These are phyloP conservation scores for Papilio gigon DNA, from an alignment of 2,888 invertebrate species.

Conservation along the genomic window DNA sequence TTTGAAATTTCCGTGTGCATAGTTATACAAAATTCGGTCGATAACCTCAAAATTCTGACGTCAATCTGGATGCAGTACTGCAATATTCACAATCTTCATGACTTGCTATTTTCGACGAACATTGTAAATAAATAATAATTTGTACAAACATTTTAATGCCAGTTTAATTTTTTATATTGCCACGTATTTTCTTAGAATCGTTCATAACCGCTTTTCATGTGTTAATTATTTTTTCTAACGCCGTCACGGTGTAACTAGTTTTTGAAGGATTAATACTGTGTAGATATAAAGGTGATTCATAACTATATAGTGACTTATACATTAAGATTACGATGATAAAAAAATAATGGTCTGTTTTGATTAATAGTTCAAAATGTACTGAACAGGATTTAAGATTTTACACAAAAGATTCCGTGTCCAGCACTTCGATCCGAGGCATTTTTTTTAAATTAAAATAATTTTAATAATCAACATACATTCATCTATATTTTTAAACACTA, in stretches of 20 bases:
- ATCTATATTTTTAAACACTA: too few relatives aligned
- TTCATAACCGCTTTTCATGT: not conserved
- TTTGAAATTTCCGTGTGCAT: too few relatives aligned
- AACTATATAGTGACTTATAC: too few relatives aligned
- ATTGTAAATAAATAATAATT: not conserved
- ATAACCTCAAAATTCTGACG: constrained; percentile 58
- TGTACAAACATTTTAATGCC: not conserved
- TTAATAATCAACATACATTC: too few relatives aligned
- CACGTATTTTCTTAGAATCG: not conserved
- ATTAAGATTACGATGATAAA: too few relatives aligned
- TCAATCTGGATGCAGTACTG: constrained; percentile 57
- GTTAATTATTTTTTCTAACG: not conserved
- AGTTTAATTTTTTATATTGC: not conserved
- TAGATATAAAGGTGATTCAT: too few relatives aligned
- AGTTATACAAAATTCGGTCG: constrained; percentile 48
- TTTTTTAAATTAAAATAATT: too few relatives aligned
- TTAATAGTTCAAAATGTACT: too few relatives aligned
- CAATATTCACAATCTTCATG: constrained; percentile 45
- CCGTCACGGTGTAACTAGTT: not conserved
- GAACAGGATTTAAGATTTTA: too few relatives aligned
- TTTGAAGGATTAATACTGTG: not conserved
- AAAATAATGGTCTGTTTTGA: too few relatives aligned
- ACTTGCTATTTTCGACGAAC: constrained; percentile 12
- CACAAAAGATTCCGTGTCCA: too few relatives aligned
- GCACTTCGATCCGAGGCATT: too few relatives aligned